Percentiles rank a stretch among this genome's conserved stretches.
phyloP scores from a whole-genome alignment of 2,888 invertebrate genomes.

The Plagodis pulveraria region DNA sequence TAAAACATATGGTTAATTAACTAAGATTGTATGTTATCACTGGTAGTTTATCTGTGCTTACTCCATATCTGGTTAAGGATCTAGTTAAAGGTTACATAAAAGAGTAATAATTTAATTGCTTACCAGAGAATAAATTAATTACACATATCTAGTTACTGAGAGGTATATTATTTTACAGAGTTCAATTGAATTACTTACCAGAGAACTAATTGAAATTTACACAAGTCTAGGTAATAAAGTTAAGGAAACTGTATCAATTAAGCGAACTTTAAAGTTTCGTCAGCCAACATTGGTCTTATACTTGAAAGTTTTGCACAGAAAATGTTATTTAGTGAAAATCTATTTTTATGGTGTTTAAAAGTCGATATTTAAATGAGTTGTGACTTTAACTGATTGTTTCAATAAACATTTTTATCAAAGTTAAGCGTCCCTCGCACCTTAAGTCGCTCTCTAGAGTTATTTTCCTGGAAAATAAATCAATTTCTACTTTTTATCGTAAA shows the following conservation, averaged over 20 bases:
- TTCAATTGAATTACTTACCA: too few species aligned
- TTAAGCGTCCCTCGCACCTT: slow-evolving; percentile 49
- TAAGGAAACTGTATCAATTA: slow-evolving; percentile 15
- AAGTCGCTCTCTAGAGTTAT: slow-evolving; percentile 4
- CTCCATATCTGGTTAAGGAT: too few species aligned
- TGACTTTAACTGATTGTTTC: slow-evolving; percentile 59
- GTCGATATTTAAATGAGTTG: slow-evolving; percentile 3
- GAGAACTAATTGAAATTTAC: too few species aligned
- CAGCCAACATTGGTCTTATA: slow-evolving; percentile 8
- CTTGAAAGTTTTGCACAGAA: slow-evolving; percentile 10
- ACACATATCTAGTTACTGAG: too few species aligned
- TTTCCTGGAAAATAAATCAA: neutral
- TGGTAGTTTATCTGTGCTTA: too few species aligned
- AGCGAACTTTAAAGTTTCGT: slow-evolving; percentile 13
- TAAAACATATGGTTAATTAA: too few species aligned
- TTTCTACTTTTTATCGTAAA: too few species aligned
- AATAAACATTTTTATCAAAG: slow-evolving; percentile 67
- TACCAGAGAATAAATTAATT: too few species aligned
- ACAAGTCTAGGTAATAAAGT: neutral
- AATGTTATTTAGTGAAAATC: slow-evolving; percentile 9
- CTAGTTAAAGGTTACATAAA: too few species aligned
- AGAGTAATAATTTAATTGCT: too few species aligned
- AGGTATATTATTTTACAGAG: too few species aligned
- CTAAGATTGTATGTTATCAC: too few species aligned
- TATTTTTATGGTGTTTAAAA: slow-evolving; percentile 15